phyloP scores from a whole-genome alignment of 2,888 invertebrate species.

The Drosophila aldrichi region DNA sequence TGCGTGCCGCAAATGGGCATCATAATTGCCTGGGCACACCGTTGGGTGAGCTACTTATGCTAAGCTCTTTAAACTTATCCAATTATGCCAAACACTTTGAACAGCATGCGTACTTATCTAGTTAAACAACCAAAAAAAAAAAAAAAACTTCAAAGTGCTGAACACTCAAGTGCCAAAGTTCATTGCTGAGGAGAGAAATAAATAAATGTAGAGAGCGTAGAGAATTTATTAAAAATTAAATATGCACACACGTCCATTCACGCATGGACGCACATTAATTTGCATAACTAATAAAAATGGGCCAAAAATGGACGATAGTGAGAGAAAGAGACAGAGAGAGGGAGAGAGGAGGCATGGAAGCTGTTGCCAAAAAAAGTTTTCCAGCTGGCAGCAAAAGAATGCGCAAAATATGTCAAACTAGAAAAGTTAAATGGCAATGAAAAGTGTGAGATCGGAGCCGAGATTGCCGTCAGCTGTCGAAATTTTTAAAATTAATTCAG shows the following conservation, averaged over 20 bases:
- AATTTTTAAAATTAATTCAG: conserved; percentile 77
- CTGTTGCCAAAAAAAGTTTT: conserved; percentile 47
- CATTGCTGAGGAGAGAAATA: conserved; percentile 10
- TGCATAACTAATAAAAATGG: conserved; percentile 77
- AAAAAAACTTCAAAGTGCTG: not conserved
- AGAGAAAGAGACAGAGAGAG: not conserved
- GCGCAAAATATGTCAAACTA: conserved; percentile 70
- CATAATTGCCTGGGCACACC: not conserved
- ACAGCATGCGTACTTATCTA: conserved; percentile 4
- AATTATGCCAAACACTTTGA: conserved; percentile 29
- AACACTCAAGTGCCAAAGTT: conserved; percentile 5
- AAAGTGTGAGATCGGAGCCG: conserved; percentile 33
- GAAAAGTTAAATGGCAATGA: conserved; percentile 67
- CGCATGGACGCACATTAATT: conserved; percentile 78
- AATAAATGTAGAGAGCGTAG: not conserved
- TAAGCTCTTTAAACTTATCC: conserved; percentile 45
- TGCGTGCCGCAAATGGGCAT: not conserved
- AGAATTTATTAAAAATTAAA: conserved; percentile 55
- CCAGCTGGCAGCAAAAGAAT: conserved; percentile 36
- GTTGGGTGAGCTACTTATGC: conserved; percentile 7
- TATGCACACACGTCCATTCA: conserved; percentile 66
- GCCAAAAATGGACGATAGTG: conserved; percentile 12
- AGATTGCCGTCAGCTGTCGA: conserved; percentile 64
- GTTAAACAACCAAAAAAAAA: not conserved
- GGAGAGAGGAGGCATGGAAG: not conserved